These are phyloP conservation scores for Tauraco hartlaubi DNA, from an alignment of 2,797 vertebrate genomes.

Conservation along the genomic window DNA sequence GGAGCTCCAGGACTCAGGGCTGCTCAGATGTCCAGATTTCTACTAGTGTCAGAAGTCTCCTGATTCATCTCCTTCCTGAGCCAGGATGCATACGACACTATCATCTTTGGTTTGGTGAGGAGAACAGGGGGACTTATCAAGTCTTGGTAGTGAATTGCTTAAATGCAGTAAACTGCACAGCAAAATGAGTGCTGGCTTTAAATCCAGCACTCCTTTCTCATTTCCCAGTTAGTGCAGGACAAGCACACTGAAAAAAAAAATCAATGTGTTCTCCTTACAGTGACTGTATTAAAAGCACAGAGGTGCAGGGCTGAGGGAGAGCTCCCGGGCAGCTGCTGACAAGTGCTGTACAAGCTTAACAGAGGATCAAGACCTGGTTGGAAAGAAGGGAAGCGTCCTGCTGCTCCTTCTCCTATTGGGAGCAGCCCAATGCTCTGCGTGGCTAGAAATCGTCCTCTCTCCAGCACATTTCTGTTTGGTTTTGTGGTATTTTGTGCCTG, in stretches of 20 bases:
- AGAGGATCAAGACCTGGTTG: not conserved
- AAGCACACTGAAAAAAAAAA: not conserved
- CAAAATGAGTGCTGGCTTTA: not conserved
- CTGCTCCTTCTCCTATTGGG: not conserved
- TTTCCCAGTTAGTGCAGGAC: not conserved
- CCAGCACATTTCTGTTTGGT: not conserved
- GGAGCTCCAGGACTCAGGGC: not conserved
- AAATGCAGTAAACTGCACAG: not conserved
- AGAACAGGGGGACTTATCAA: not conserved
- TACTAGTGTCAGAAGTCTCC: not conserved
- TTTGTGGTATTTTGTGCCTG: not conserved
- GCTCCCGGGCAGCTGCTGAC: not conserved
- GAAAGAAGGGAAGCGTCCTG: not conserved
- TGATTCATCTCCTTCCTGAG: not conserved
- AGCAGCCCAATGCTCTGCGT: not conserved
- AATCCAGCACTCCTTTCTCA: not conserved
- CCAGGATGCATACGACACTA: not conserved
- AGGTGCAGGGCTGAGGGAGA: not conserved
- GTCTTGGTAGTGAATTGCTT: not conserved
- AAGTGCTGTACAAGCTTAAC: accelerated
- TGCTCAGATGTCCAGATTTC: not conserved
- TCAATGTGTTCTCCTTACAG: not conserved
- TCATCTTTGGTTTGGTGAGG: not conserved
- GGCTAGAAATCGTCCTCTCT: not conserved
- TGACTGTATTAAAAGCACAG: not conserved